Base-by-base conservation (phyloP, 2,888 invertebrate species). In the Caenorhabditis panamensis region DNA sequence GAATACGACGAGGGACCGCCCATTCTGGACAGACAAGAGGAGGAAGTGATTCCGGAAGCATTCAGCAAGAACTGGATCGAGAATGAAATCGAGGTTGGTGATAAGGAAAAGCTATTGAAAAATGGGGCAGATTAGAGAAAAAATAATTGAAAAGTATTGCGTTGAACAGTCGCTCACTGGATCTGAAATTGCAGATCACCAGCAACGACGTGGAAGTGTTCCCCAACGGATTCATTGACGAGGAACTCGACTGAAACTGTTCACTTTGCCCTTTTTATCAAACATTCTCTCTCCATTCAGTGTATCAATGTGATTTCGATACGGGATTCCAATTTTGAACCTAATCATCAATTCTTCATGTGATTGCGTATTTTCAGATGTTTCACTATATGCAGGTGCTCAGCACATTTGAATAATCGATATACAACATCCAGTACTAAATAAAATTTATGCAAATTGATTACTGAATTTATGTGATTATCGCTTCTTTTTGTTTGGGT, bases 61-160 rank as follows among this genome's bases (percentile, higher is more conserved):
- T 47, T 47, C 18, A n/a, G 18, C n/a, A 47, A 4, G 3, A 18
- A 83, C 47, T 86, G 85, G 84, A 76, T 83, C n/a, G 82, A 83
- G 36, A 41, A 61, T 2, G 86, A 86, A 51, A 72, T 84, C 18
- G 84, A 83, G 63, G 84, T 86, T 18, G 13, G 58, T 47, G 9
- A n/a, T n/a, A n/a, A n/a, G n/a, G n/a, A n/a, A n/a, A n/a, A n/a
- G n/a, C n/a, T n/a, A n/a, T n/a, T n/a, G n/a, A n/a, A n/a, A n/a
- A n/a, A n/a, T n/a, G n/a, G n/a, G n/a, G n/a, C n/a, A n/a, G n/a
- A n/a, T n/a, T n/a, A n/a, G n/a, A n/a, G n/a, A n/a, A n/a, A n/a
- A n/a, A n/a, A n/a, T n/a, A n/a, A n/a, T n/a, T n/a, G n/a, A n/a
- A n/a, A n/a, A n/a, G n/a, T n/a, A n/a, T n/a, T n/a, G n/a, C n/a